Conservation (phyloP, 2,888 invertebrate species). For the Hofmannophila pseudospretella region DNA sequence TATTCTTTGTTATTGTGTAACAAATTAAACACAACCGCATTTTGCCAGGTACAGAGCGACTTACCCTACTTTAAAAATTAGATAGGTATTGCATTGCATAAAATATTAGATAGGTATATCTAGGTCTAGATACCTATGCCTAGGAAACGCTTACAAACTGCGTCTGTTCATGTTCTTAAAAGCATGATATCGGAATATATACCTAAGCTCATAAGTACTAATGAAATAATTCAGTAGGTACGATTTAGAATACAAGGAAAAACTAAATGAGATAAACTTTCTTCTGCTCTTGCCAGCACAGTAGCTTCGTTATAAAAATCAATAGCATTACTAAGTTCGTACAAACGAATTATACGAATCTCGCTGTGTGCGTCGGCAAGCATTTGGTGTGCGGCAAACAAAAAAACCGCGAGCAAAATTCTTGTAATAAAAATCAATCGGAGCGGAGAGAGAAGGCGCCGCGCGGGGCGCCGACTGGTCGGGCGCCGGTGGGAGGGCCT, state of each 20-base stretch:
- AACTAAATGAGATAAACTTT: constrained; percentile 21
- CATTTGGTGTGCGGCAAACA: constrained; percentile 67
- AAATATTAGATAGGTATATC: too few relatives aligned
- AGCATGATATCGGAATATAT: too few relatives aligned
- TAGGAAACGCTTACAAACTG: too few relatives aligned
- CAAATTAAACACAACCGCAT: too few relatives aligned
- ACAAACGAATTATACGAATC: constrained; percentile 76
- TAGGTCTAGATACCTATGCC: too few relatives aligned
- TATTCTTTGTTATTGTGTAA: too few relatives aligned
- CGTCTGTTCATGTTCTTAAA: too few relatives aligned
- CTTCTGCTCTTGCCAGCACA: constrained; percentile 26
- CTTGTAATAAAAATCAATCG: constrained; percentile 80
- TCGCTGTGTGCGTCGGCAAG: constrained; percentile 64
- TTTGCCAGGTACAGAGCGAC: too few relatives aligned
- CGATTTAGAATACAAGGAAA: constrained; percentile 2
- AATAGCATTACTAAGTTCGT: constrained; percentile 75
- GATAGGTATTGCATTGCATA: too few relatives aligned
- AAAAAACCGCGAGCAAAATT: constrained; percentile 73
- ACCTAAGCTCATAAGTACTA: too few relatives aligned
- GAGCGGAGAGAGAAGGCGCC: constrained; percentile 74
- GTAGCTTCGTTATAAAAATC: constrained; percentile 74
- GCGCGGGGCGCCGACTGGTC: constrained; percentile 69
- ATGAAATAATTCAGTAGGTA: too few relatives aligned
- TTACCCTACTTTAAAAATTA: too few relatives aligned
- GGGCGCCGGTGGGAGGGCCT: constrained; percentile 43